Base-by-base conservation (phyloP, 1,140 invertebrate species). In the Aradophagus sp. region DNA sequence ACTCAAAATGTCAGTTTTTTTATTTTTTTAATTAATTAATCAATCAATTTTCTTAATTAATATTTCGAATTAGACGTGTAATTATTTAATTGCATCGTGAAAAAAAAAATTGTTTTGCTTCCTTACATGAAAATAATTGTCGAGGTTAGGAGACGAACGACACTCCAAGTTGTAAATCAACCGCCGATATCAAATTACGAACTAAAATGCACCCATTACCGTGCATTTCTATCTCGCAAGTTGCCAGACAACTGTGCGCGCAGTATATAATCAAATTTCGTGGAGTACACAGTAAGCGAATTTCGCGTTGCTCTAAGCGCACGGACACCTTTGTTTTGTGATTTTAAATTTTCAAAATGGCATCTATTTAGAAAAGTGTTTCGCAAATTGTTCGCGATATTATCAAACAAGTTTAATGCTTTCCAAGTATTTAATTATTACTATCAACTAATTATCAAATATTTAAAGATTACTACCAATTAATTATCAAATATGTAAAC, bases 131-230 rank as follows among this genome's bases (percentile, higher is more conserved):
- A 63, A 65, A 55, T 65, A 55, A 65, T 55, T 45, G 26, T 32
- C 34, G 34, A 55, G 48, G 48, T 65, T 65, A 55, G 42, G 26
- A 19, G 61, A 65, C 47, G 61, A 55, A 58, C 52, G 62, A 56
- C 44, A 66, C 36, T 29, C 44, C 31, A 8, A 42, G 38, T 26
- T 47, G 61, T 65, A 66, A 66, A 66, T 58, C 62, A 52, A 66
- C 62, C 44, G 42, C 50, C 50, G 23, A 66, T 66, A 66, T 66
- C 62, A 66, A 66, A 66, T 66, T 66, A 66, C 52, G 38, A 44
- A 58, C 62, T 58, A 35, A 66, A 66, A 58, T 47, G 62, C 44
- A 66, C 58, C 27, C 62, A 66, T 66, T 66, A 66, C 58, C 52
- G 62, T 52, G 45, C 62, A 58, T 44, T 66, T 66, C 62, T 66